phyloP scores from a whole-genome alignment of 1,140 invertebrate genomes.

The Scaptomyza montana region DNA sequence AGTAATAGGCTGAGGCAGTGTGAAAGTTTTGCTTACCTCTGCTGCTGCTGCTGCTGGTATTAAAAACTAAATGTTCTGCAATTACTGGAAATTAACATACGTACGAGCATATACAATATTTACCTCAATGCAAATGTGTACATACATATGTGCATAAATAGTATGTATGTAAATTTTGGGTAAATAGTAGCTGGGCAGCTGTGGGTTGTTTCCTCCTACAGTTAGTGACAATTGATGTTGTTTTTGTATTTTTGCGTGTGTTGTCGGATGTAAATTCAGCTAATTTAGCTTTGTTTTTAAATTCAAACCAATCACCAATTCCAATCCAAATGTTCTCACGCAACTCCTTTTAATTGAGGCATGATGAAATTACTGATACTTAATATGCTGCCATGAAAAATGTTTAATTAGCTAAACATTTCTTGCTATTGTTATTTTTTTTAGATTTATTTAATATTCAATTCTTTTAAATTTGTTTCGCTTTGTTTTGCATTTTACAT shows the following conservation, averaged over 20 bases:
- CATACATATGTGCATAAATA: slow-evolving; percentile 14
- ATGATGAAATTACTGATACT: no score
- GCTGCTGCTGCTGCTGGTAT: slow-evolving; percentile 34
- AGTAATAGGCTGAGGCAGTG: neutral
- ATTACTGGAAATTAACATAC: slow-evolving; percentile 67
- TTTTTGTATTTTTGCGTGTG: no score
- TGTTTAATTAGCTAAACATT: no score
- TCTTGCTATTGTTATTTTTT: no score
- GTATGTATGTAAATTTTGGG: neutral
- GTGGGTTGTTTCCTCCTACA: neutral
- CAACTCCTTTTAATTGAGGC: no score
- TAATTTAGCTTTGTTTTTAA: neutral
- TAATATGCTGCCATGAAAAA: no score
- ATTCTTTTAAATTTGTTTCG: no score
- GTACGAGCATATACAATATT: neutral
- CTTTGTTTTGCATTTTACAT: no score
- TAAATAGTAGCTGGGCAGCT: neutral
- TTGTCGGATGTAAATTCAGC: neutral
- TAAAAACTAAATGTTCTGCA: slow-evolving; percentile 68
- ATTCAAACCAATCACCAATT: no score
- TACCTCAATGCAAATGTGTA: slow-evolving; percentile 13
- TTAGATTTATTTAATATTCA: no score
- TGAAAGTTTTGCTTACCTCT: slow-evolving; percentile 13
- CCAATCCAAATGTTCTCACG: no score
- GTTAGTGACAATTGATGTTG: neutral